phyloP scores from a whole-genome alignment of 2,888 invertebrate species.

The Callinectes sapidus region DNA sequence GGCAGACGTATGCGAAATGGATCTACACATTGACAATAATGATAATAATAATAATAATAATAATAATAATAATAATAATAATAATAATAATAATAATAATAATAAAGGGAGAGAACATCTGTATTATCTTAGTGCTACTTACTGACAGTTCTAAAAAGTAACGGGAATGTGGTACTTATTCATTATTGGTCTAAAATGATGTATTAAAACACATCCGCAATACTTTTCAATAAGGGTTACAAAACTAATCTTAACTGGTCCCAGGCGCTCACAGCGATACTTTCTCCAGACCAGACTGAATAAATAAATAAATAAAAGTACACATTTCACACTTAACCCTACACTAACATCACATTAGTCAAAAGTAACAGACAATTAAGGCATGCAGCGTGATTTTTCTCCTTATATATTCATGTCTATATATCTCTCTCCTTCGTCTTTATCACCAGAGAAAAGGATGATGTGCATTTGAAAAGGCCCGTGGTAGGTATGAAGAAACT shows the following conservation, averaged over 20 bases:
- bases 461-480: neutral
- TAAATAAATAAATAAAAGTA: neutral
- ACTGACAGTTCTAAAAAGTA: neutral
- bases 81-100: neutral
- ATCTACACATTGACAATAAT: neutral
- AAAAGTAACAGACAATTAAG: neutral
- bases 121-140: neutral
- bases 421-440: neutral
- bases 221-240: neutral
- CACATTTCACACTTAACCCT: neutral
- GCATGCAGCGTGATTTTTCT: neutral
- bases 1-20: neutral
- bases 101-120: neutral
- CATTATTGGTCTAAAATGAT: neutral
- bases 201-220: neutral
- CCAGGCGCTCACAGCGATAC: neutral
- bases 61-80: too few relatives aligned
- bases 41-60: too few relatives aligned
- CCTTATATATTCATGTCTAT: neutral
- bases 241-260: conserved; percentile 19
- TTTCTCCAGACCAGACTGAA: neutral
- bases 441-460: neutral
- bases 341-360: neutral
- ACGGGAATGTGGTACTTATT: neutral
- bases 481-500: neutral